Evolutionary conservation across 2,888 invertebrate species (phyloP).

Genomic region (Cryptocheilus praepositus): DNA sequence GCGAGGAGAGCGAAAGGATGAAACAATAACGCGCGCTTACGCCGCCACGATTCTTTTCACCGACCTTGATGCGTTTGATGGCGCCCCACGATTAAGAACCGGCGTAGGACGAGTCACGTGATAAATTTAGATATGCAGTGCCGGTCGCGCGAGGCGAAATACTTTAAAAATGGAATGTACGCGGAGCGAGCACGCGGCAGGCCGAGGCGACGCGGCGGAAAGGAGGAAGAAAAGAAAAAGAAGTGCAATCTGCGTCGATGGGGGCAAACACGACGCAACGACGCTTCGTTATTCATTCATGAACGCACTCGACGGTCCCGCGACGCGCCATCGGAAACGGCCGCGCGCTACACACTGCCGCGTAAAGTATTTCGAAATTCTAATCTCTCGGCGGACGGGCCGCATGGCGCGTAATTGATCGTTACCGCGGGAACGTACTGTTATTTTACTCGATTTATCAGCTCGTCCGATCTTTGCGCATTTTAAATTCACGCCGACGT

Average conservation of each 20-base stretch:
- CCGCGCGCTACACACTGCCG: not conserved
- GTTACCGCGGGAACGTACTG: constrained; percentile 49
- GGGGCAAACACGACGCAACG: too few species aligned
- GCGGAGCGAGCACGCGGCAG: constrained; percentile 11
- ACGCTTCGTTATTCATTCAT: constrained; percentile 11
- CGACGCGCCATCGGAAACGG: too few species aligned
- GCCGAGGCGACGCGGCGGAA: not conserved
- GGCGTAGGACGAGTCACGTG: too few species aligned
- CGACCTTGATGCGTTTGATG: too few species aligned
- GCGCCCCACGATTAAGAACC: too few species aligned
- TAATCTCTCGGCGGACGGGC: constrained; percentile 7
- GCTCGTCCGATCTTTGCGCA: constrained; percentile 45
- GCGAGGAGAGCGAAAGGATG: too few species aligned
- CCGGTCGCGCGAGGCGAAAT: constrained; percentile 37
- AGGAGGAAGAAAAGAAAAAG: not conserved
- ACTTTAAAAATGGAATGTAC: constrained; percentile 46
- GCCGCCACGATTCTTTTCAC: too few species aligned
- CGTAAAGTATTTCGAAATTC: constrained; percentile 33
- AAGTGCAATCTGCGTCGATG: too few species aligned
- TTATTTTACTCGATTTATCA: constrained; percentile 43
- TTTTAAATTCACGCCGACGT: constrained; percentile 49
- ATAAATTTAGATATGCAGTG: constrained; percentile 37
- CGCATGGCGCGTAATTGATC: constrained; percentile 45
- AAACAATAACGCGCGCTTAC: too few species aligned
- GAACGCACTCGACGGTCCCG: too few species aligned